Evolutionary conservation across 2,113 vertebrate genomes (phyloP), one percentile per base, ranked within the genome.

Genomic region (Litocranius walleri): DNA sequence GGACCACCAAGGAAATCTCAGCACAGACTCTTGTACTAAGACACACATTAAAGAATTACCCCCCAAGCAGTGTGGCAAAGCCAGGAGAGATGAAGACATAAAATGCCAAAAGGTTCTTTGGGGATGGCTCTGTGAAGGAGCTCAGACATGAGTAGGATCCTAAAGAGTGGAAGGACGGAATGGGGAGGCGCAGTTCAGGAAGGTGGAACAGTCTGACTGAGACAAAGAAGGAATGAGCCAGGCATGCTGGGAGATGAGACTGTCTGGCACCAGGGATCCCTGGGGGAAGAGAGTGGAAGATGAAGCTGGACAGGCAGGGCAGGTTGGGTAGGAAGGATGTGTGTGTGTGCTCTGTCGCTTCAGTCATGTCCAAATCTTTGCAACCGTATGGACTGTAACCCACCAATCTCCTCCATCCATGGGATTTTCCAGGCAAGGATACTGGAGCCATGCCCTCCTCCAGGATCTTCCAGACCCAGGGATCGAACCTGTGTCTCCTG

Each of bases 41-140:
- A 54, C 7, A 90, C 52, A n/a, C 74, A 88, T 61, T 16, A 8
- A 61, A 62, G 67, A 94, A 90, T 78, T 43, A 59, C 14, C 48
- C 67, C 67, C 57, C 61, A 52, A 77, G 62, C 59, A 88, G 30
- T 33, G 17, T 19, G 36, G 23, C 59, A 90, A 90, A 91, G 25
- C 80, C 81, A 95, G 85, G 33, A 95, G 54, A 71, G 62, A 90
- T 43, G n/a, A 85, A 93, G 59, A 92, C 54, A 94, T 40, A 96
- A 96, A 94, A 88, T 48, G 48, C 59, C 62, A 91, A 1, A 33
- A 57, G n/a, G 52, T 25, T 52, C 36, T 21, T 56, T 45, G 14
- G 48, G 59, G 45, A 84, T 43, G 7, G 16, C 5, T 90, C 36
- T 48, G 27, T 11, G 27, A 91, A 93, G 57, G 13, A 85, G 25